These are phyloP conservation scores for Mandrillus leucophaeus DNA, from an alignment of 2,113 vertebrate genomes.

Conservation along the genomic window DNA sequence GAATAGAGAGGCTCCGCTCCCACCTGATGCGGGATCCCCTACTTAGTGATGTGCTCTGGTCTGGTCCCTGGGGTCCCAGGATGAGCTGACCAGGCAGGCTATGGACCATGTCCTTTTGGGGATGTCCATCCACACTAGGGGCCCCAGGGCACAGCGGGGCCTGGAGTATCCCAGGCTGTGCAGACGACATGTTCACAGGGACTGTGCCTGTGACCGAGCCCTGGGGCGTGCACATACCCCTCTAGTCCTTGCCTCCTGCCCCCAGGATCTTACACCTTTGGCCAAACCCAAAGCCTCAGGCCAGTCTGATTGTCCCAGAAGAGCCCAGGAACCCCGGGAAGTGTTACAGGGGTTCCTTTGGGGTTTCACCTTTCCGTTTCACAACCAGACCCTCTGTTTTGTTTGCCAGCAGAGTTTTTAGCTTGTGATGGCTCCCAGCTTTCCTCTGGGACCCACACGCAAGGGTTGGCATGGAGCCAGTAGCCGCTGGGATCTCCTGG, in stretches of 20 bases:
- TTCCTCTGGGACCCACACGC: fast-evolving
- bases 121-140: not conserved
- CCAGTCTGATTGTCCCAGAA: not conserved
- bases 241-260: not conserved
- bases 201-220: fast-evolving
- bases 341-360: fast-evolving
- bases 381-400: not conserved
- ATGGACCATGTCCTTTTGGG: not conserved
- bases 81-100: not conserved
- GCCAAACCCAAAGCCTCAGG: not conserved
- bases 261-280: not conserved
- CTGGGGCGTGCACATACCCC: too few species aligned
- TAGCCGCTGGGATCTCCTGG: not conserved
- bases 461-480: too few species aligned
- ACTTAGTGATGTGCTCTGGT: fast-evolving
- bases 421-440: fast-evolving
- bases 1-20: not conserved
- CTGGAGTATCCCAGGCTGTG: not conserved
- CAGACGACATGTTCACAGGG: fast-evolving
- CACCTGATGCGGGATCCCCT: not conserved
- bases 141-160: not conserved
- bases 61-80: not conserved
- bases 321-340: not conserved
- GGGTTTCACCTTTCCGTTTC: not conserved
- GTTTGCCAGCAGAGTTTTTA: not conserved